These are phyloP conservation scores for Sphenopsis melanotis DNA, from an alignment of 2,797 vertebrate species.

Conservation along the genomic window DNA sequence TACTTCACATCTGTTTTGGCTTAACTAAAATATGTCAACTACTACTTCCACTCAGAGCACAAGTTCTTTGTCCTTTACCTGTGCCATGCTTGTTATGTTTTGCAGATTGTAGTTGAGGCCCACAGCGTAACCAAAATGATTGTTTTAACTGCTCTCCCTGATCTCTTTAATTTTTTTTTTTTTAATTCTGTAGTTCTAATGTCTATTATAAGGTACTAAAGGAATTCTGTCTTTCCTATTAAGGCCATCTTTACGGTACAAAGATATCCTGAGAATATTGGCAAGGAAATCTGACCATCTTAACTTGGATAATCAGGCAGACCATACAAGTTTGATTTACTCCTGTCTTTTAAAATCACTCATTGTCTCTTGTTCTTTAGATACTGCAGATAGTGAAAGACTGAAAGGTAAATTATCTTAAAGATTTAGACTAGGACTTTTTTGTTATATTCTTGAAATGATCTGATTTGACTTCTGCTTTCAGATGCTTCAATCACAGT, in stretches of 20 bases:
- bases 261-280: background rate
- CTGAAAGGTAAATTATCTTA: background rate
- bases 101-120: background rate
- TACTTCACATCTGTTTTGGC: slow-evolving; percentile 2
- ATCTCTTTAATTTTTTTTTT: background rate
- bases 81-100: background rate
- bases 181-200: background rate
- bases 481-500: slow-evolving; percentile 28
- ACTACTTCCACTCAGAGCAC: background rate
- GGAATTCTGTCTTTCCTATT: background rate
- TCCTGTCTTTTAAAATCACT: background rate
- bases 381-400: background rate
- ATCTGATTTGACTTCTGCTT: slow-evolving; percentile 21
- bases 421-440: background rate
- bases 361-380: background rate
- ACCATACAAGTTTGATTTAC: background rate
- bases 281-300: background rate
- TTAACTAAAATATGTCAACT: background rate
- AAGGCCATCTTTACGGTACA: background rate
- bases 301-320: background rate
- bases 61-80: background rate
- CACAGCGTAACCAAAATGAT: fast-evolving
- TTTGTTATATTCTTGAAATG: background rate
- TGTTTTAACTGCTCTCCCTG: background rate
- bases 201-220: background rate